phyloP scores from a whole-genome alignment of 2,797 vertebrate genomes.

The Pristis pectinata region DNA sequence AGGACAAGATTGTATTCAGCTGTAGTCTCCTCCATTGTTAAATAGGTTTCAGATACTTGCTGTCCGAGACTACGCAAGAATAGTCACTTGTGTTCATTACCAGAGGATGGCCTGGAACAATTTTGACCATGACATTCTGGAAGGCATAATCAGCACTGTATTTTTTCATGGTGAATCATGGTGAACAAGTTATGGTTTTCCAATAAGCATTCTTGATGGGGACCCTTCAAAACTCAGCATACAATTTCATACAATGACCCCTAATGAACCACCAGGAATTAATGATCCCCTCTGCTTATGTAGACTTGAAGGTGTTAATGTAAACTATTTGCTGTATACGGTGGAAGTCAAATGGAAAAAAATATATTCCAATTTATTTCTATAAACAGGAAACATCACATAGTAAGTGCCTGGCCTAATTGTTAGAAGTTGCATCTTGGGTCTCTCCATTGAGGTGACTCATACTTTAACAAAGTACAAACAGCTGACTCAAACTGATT shows the following conservation, averaged over 20 bases:
- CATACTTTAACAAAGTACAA: neutral
- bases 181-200: neutral
- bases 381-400: neutral
- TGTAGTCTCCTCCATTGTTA: neutral
- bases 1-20: neutral
- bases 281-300: neutral
- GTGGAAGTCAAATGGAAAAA: neutral
- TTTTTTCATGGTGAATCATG: neutral
- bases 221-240: neutral
- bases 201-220: neutral
- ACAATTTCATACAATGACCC: neutral
- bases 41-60: neutral
- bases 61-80: neutral
- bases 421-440: neutral
- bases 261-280: no score
- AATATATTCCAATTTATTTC: neutral
- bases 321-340: neutral
- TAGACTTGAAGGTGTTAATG: neutral
- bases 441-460: neutral
- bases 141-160: neutral
- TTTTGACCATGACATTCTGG: neutral
- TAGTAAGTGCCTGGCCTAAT: neutral
- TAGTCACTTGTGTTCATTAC: neutral
- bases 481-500: neutral
- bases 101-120: neutral